A percentile compares a stretch with the other conserved stretches of the same genome.
These are phyloP conservation scores for Protaetia brevitarsis DNA, from an alignment of 1,140 invertebrate genomes.

Conservation along the genomic window DNA sequence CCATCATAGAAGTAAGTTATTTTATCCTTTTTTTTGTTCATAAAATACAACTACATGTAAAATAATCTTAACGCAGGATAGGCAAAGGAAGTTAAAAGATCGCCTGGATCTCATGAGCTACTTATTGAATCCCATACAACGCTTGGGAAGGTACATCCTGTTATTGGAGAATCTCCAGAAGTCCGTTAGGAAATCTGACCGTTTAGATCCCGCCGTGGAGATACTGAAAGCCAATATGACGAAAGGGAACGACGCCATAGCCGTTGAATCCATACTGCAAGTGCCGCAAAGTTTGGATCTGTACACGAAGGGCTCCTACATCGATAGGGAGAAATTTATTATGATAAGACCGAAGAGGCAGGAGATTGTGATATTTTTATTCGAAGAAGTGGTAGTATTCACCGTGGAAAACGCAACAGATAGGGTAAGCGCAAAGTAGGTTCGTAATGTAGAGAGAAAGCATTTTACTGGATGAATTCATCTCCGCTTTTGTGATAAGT, in stretches of 20 bases:
- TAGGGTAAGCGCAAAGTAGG: background rate
- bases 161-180: conserved; percentile 40
- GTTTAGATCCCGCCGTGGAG: conserved; percentile 31
- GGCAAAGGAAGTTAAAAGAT: conserved; percentile 35
- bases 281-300: conserved; percentile 31
- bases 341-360: conserved; percentile 37
- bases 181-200: conserved; percentile 30
- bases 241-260: conserved; percentile 40
- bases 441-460: no score
- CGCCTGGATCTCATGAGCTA: conserved; percentile 38
- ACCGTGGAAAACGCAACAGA: conserved; percentile 22
- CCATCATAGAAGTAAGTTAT: conserved; percentile 35
- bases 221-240: conserved; percentile 36
- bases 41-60: background rate
- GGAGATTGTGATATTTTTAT: conserved; percentile 39
- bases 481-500: no score
- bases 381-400: conserved; percentile 37
- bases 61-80: conserved; percentile 30
- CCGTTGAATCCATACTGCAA: conserved; percentile 38
- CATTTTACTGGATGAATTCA: no score
- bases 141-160: conserved; percentile 40
- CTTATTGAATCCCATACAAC: conserved; percentile 41
- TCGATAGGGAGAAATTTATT: conserved; percentile 38
- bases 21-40: background rate
- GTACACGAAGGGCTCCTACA: conserved; percentile 36